A percentile compares a stretch with the other conserved stretches of the same genome.
These are phyloP conservation scores for Tribolium freemani DNA, from an alignment of 2,888 invertebrate genomes.

Conservation along the genomic window DNA sequence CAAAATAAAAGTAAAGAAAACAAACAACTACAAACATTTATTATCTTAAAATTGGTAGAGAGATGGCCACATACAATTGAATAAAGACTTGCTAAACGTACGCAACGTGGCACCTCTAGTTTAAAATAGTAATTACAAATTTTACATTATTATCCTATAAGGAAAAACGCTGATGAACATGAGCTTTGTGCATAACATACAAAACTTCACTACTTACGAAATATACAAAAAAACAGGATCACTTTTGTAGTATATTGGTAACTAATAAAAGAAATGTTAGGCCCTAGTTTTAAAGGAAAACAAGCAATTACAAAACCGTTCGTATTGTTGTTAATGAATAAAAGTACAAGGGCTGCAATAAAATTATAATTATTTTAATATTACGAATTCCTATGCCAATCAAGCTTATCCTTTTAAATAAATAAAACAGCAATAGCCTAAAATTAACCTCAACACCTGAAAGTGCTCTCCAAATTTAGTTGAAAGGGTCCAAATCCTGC, in stretches of 20 bases:
- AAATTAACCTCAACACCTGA: constrained; percentile 41
- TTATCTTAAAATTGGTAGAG: constrained; percentile 7
- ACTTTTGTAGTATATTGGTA: constrained; percentile 35
- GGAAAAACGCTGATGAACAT: constrained; percentile 16
- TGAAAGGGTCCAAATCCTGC: constrained; percentile 40
- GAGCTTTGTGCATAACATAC: constrained; percentile 38
- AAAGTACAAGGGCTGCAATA: constrained; percentile 23
- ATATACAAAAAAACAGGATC: constrained; percentile 30
- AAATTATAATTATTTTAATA: constrained; percentile 11
- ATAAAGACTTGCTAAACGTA: background rate
- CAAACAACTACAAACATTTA: constrained; percentile 33
- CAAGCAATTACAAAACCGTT: background rate
- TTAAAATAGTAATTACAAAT: constrained; percentile 18
- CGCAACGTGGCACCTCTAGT: constrained; percentile 6
- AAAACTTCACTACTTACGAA: constrained; percentile 14
- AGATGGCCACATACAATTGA: constrained; percentile 18
- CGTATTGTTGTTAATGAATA: constrained; percentile 19
- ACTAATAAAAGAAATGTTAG: constrained; percentile 35
- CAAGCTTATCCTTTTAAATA: constrained; percentile 28
- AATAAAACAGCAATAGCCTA: constrained; percentile 40
- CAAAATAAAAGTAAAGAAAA: background rate
- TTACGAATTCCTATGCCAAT: constrained; percentile 28
- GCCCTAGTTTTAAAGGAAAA: constrained; percentile 18
- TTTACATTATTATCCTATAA: constrained; percentile 5
- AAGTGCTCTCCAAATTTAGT: constrained; percentile 36